Base-by-base conservation (phyloP, 2,888 invertebrate genomes). In the Spodoptera exigua region DNA sequence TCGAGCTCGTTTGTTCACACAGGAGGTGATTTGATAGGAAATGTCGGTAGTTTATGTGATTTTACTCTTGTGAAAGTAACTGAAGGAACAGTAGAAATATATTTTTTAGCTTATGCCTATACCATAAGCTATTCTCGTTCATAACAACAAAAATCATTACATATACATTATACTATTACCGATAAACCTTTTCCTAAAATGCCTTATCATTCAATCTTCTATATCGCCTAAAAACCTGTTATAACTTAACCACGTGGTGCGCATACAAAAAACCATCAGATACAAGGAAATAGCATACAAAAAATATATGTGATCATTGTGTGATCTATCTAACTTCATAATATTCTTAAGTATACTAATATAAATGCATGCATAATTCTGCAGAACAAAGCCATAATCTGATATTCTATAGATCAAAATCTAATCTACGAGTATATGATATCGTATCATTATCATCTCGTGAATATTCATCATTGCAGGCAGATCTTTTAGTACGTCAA, bases 1-100 rank as follows among this genome's bases (percentile, higher is more conserved):
- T 83, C 80, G 76, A 68, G 61, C 46, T 47, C 36, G 51, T 56
- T 64, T 60, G 64, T 68, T 68, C 57, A 43, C 60, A 68, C 48
- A 57, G 59, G 59, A 56, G 70, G 58, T 14, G 36, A 39, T 69
- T 57, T 35, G 27, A 73, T 52, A 21, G 39, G 27, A 69, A 60
- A 61, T 48, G 35, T 51, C 32, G 32, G 43, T 36, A 13, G 40
- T 41, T 35, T 35, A 47, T 21, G 27, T 40, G 64, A 40, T 62
- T 66, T 13, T 11, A 5, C 9, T n/a, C 13, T 1, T 43, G 11
- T 12, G 2, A 9, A 10, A 7, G 12, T 34, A 13, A 34, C 17
- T 27, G 17, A 14, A 32, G 12, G 4, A 46, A 16, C 3, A 13
- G 7, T 0, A n/a, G n/a, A 32, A 17, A 1, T 10, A 9, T 2